Conservation (phyloP, 2,113 vertebrate species). For the Gopherus evgoodei region DNA sequence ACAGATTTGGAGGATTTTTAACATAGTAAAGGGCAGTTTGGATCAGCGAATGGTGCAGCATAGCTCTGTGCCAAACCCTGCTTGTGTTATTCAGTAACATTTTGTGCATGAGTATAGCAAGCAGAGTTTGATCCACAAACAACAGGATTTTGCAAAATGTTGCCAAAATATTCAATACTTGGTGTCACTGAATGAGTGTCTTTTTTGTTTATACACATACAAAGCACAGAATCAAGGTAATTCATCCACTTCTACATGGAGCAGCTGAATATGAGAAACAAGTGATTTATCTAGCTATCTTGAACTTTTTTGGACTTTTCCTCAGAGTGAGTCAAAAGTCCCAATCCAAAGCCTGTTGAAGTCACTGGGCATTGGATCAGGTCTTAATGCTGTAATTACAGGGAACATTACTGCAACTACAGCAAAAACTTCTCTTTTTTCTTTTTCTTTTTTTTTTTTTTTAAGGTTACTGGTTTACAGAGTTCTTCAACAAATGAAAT, state of each 20-base stretch:
- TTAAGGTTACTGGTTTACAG: background rate
- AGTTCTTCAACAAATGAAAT: background rate
- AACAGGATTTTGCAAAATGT: background rate
- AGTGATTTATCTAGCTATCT: background rate
- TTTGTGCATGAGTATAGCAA: background rate
- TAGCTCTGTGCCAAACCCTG: background rate
- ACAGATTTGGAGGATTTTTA: background rate
- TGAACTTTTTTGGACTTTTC: background rate
- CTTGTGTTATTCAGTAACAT: background rate
- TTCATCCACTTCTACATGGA: background rate
- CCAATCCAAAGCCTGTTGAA: background rate
- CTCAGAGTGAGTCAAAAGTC: background rate
- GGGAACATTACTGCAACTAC: background rate
- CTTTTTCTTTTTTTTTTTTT: background rate
- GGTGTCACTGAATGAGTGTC: fast-evolving
- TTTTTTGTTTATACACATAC: background rate
- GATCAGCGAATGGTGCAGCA: background rate
- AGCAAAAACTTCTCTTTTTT: background rate
- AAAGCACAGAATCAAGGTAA: background rate
- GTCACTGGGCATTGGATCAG: background rate
- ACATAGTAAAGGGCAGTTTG: background rate
- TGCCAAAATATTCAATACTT: background rate
- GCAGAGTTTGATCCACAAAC: background rate
- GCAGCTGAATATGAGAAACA: background rate
- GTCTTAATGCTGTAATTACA: background rate